Base-by-base conservation (phyloP, 2,797 vertebrate genomes). In the Phyllotis vaccarum region DNA sequence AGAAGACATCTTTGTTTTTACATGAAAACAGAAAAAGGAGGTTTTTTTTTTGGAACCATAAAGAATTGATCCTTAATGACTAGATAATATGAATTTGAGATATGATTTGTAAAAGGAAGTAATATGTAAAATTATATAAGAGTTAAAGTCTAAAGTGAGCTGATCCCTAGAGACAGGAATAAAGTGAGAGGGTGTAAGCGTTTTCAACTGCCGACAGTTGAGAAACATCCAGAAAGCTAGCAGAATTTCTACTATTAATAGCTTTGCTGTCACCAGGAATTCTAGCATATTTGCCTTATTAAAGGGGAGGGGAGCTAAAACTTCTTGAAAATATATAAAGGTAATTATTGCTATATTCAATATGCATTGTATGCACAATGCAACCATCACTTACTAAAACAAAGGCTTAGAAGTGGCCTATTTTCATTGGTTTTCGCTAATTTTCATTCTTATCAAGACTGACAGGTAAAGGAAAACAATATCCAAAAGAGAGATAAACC, bases 201-300 rank as follows among this genome's bases (percentile, higher is more conserved):
- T 94, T 96, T 95, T 93, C 88, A 90, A 68, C 29, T 92, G 74
- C 49, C 74, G 58, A 52, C 43, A 85, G n/a, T 94, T 91, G 86
- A 95, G 94, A 94, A 92, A 94, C 89, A 94, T 43, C 70, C 58
- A 72, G 87, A 81, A 96, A 96, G 56, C 74, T 94, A 97, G 91
- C 52, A 94, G 90, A 96, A 92, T 43, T 29, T 92, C 60, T 79
- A 4, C 74, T 92, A 70, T 93, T 94, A 96, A 93, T 85, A 96
- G 29, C 12, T 40, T 46, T 81, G 68, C 58, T 89, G 70, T 91
- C 64, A 76, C n/a, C 37, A 70, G 86, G 60, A 72, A 85, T 46
- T 66, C 43, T 34, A 72, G 19, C 54, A 75, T 87, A 87, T 81
- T 96, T 94, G 34, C 60, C 31, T 93, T 46, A 34, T 81, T 96